These are phyloP conservation scores for Pterobdella sp. DNA, from an alignment of 2,888 invertebrate genomes.

Conservation along the genomic window DNA sequence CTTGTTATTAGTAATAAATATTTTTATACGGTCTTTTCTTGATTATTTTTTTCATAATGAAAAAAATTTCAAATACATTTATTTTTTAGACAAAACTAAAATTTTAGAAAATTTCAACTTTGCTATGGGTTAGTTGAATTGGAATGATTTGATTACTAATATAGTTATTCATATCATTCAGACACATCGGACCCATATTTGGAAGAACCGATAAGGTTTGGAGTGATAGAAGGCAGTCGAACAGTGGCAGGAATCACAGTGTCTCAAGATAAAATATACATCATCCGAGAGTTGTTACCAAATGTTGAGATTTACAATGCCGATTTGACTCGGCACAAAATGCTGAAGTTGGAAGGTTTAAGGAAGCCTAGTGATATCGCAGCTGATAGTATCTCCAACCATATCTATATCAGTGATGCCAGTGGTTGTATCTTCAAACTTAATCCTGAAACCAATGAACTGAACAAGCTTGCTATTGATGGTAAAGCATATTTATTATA, in stretches of 20 bases:
- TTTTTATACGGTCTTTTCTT: neutral
- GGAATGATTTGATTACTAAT: too few species aligned
- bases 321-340: slow-evolving; percentile 7
- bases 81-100: neutral
- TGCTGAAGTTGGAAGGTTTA: slow-evolving; percentile 29
- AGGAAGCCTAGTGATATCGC: slow-evolving; percentile 28
- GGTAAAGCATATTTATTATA: slow-evolving; percentile 17
- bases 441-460: slow-evolving; percentile 22
- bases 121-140: too few species aligned
- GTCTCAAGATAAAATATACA: slow-evolving; percentile 26
- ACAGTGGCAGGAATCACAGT: slow-evolving; percentile 28
- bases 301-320: slow-evolving; percentile 28
- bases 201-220: slow-evolving; percentile 17
- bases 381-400: neutral
- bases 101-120: neutral
- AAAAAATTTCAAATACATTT: too few species aligned
- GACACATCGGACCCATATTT: slow-evolving; percentile 30
- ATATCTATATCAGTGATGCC: slow-evolving; percentile 29
- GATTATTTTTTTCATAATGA: too few species aligned
- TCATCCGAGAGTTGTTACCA: slow-evolving; percentile 28
- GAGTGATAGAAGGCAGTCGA: slow-evolving; percentile 28
- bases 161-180: neutral
- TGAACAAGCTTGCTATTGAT: slow-evolving; percentile 22
- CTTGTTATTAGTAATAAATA: neutral
- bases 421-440: slow-evolving; percentile 28